Evolutionary conservation across 2,888 invertebrate genomes (phyloP).

Genomic region (Phrixothrix hirtus): DNA sequence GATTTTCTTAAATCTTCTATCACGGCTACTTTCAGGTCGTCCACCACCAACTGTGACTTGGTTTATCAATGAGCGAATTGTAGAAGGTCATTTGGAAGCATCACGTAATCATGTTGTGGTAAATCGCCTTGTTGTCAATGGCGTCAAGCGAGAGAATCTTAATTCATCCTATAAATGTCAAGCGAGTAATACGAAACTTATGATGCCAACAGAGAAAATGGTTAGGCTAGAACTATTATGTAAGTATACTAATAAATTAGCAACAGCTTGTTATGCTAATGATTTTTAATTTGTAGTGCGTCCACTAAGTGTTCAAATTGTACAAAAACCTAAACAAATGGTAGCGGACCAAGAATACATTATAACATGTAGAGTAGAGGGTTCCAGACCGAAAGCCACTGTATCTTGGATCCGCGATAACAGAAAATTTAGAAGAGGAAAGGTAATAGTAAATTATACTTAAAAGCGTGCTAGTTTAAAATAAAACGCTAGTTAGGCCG

Average conservation of each 20-base stretch:
- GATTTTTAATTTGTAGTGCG: slow-evolving; percentile 68
- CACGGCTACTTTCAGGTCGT: slow-evolving; percentile 63
- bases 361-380: slow-evolving; percentile 79
- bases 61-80: slow-evolving; percentile 73
- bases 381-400: slow-evolving; percentile 84
- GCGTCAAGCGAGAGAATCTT: slow-evolving; percentile 73
- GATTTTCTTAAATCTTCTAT: slow-evolving; percentile 3
- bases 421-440: slow-evolving; percentile 73
- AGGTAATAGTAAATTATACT: too few relatives aligned
- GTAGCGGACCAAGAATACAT: slow-evolving; percentile 79
- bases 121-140: slow-evolving; percentile 75
- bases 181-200: slow-evolving; percentile 84
- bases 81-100: slow-evolving; percentile 71
- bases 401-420: slow-evolving; percentile 85
- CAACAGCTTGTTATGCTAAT: background rate
- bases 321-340: slow-evolving; percentile 75
- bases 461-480: too few relatives aligned
- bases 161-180: slow-evolving; percentile 87
- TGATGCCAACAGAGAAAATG: slow-evolving; percentile 80
- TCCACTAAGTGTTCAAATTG: slow-evolving; percentile 76
- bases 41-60: slow-evolving; percentile 85
- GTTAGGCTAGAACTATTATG: slow-evolving; percentile 82
- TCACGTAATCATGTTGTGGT: slow-evolving; percentile 76
- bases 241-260: slow-evolving; percentile 61
- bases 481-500: too few relatives aligned